Evolutionary conservation across 2,113 vertebrate species (phyloP).

Genomic region (Dermatemys mawii): DNA sequence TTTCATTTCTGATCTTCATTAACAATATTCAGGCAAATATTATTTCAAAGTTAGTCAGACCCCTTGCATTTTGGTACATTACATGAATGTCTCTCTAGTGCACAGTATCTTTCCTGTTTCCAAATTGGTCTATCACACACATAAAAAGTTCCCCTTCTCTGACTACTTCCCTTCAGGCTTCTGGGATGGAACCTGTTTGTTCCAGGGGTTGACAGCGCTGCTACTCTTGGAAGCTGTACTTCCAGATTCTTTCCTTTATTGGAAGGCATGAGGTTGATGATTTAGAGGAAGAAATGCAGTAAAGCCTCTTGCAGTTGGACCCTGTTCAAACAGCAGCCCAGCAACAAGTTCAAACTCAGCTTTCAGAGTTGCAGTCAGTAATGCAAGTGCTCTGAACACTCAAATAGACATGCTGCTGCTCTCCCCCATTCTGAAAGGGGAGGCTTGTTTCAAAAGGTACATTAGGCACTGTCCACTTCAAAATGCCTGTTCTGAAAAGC

Average conservation of each 20-base stretch:
- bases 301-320: conserved; percentile 57
- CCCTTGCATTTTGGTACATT: background rate
- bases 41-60: background rate
- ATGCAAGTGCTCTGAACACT: background rate
- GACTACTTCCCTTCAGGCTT: conserved; percentile 48
- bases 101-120: background rate
- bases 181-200: background rate
- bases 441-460: conserved; percentile 3
- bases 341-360: conserved; percentile 47
- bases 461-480: conserved; percentile 13
- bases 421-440: background rate
- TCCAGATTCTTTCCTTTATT: conserved; percentile 66
- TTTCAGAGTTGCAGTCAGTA: conserved; percentile 40
- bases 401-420: background rate
- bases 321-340: conserved; percentile 54
- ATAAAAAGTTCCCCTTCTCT: conserved; percentile 22
- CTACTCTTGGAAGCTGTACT: conserved; percentile 62
- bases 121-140: background rate
- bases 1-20: background rate
- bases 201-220: conserved; percentile 13
- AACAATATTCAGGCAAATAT: background rate
- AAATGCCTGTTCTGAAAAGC: conserved; percentile 38
- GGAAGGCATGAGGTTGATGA: conserved; percentile 62
- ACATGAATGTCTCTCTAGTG: background rate
- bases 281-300: conserved; percentile 60